Evolutionary conservation across 2,888 invertebrate genomes (phyloP), one percentile per base, ranked within the genome.

Genomic region (Blastobasis lacticolella): DNA sequence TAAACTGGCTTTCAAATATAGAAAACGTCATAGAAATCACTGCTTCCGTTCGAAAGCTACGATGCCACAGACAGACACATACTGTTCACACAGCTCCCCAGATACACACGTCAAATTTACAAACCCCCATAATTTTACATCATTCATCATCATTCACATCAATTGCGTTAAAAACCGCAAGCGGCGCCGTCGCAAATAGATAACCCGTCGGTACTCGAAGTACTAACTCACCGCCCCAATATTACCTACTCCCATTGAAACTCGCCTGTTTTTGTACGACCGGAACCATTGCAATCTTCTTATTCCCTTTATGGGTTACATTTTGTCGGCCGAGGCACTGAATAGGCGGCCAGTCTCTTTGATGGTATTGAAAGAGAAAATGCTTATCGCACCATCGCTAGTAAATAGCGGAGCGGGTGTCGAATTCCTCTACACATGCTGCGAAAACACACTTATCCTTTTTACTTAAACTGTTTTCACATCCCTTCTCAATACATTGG

Each of bases 291-390:
- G 73, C 76, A 76, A 81, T 78, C 74, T 75, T 71, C 75, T 70
- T 75, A 75, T 78, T 78, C 74, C 72, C 69, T 78, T 76, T 80
- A 80, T 75, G 71, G 71, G 76, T 75, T 74, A 80, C 81, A 78
- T 75, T 78, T 81, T 78, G 78, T 78, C 69, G 74, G 71, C 69
- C 64, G 69, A 66, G 73, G 71, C 67, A 59, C 60, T 83, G 83
- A 84, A 84, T 83, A 79, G 82, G 71, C 76, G 81, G 76, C 75
- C 79, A 81, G 83, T 81, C 78, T 77, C 81, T 85, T 81, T 82
- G 82, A 84, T 78, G 75, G 79, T 78, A 81, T 83, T 84, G 85
- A 85, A 84, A 82, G 80, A 79, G 83, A 81, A 82, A 85, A 84
- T 81, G 79, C 81, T 82, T 85, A 85, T 84, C 84, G 84, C 78